Conservation (phyloP, 2,113 vertebrate genomes). For the Indicator maculatus region DNA sequence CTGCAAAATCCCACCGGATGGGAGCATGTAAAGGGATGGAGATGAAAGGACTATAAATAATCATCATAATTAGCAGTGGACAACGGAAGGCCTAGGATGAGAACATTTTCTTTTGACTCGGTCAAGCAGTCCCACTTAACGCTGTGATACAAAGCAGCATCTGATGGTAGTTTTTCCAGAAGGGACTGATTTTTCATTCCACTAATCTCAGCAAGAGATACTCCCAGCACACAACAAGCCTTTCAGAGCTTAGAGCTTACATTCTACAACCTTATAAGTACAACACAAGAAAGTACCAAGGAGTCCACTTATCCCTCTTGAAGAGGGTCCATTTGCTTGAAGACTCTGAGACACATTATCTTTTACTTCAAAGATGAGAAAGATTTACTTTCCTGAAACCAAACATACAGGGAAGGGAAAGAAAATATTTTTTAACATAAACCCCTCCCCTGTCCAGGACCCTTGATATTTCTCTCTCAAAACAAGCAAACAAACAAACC, state of each 20-base stretch:
- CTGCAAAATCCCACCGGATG: slow-evolving; percentile 11
- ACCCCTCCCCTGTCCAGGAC: neutral
- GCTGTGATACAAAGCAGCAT: neutral
- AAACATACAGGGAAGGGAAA: neutral
- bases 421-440: neutral
- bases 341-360: neutral
- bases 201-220: neutral
- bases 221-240: rapidly evolving
- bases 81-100: neutral
- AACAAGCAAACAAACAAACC: no score
- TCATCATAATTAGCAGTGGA: neutral
- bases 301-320: neutral
- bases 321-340: neutral
- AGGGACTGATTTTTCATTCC: neutral
- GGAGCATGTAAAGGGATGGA: neutral
- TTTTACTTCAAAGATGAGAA: neutral
- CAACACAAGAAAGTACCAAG: neutral
- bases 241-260: rapidly evolving
- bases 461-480: neutral
- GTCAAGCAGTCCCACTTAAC: neutral
- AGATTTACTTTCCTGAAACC: neutral
- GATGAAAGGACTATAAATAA: slow-evolving; percentile 32
- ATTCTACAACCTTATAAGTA: neutral
- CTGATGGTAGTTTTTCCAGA: neutral
- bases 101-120: neutral